These are phyloP conservation scores for Acrossocheilus fasciatus DNA, from an alignment of 2,797 vertebrate species.

Conservation along the genomic window DNA sequence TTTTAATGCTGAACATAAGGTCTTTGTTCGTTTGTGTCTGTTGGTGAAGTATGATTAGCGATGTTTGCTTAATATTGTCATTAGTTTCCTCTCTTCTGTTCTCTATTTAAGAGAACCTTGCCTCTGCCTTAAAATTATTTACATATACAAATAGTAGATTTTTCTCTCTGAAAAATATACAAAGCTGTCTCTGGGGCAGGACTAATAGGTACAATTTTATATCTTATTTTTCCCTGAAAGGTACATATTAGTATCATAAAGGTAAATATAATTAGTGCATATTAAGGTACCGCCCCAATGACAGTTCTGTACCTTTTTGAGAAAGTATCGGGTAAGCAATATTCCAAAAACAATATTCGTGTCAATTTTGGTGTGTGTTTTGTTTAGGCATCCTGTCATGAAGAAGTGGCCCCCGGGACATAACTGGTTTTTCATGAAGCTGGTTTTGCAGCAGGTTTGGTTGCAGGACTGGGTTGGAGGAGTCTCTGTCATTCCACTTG, in stretches of 20 bases:
- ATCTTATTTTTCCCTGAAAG: not conserved
- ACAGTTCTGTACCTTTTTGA: not conserved
- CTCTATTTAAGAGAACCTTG: not conserved
- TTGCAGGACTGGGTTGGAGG: constrained; percentile 80
- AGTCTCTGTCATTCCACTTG: constrained; percentile 71
- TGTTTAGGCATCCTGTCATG: constrained; percentile 78
- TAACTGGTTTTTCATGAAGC: constrained; percentile 83
- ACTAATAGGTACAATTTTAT: not conserved
- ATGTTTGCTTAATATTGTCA: not conserved
- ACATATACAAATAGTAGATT: not conserved
- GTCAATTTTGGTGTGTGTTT: not conserved
- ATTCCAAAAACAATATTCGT: not conserved
- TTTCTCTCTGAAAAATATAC: not conserved
- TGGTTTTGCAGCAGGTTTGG: constrained; percentile 78
- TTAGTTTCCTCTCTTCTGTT: not conserved
- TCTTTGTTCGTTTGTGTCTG: not conserved
- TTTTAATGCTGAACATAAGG: not conserved
- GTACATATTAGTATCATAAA: not conserved
- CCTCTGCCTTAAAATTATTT: not conserved
- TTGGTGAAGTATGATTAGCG: not conserved
- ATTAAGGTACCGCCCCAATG: not conserved
- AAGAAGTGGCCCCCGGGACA: constrained; percentile 78
- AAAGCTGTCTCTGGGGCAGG: not conserved
- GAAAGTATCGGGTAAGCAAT: not conserved
- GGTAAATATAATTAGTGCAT: not conserved